Conservation (phyloP, 2,113 vertebrate genomes). For the Macquaria ambigua region DNA sequence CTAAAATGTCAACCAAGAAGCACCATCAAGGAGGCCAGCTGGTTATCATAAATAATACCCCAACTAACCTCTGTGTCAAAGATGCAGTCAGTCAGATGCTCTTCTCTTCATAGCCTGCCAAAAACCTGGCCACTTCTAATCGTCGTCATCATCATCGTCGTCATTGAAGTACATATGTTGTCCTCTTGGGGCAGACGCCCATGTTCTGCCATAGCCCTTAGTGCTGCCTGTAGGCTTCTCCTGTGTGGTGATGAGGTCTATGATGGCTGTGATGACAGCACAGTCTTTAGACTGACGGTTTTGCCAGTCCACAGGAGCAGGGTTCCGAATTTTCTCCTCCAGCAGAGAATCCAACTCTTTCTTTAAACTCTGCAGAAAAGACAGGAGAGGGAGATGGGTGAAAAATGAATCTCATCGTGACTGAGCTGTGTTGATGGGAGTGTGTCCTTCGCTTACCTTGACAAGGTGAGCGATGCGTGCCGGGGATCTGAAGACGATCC, state of each 20-base stretch:
- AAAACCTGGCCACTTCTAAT: conserved; percentile 43
- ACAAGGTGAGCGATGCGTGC: conserved; percentile 94
- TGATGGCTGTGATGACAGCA: conserved; percentile 94
- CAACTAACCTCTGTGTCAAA: conserved; percentile 20
- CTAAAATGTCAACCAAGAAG: conserved; percentile 11
- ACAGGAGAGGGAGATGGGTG: not conserved
- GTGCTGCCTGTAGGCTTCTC: conserved; percentile 79
- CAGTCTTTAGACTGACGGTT: conserved; percentile 90
- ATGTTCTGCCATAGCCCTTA: conserved; percentile 54
- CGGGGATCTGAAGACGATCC: conserved; percentile 98
- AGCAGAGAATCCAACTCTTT: conserved; percentile 92
- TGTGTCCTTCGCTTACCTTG: conserved; percentile 85
- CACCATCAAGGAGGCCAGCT: conserved; percentile 27
- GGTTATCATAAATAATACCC: conserved; percentile 50
- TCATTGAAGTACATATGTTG: conserved; percentile 72
- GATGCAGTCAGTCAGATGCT: conserved; percentile 6
- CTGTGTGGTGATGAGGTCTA: conserved; percentile 97
- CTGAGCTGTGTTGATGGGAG: not conserved
- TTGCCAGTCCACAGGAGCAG: conserved; percentile 93
- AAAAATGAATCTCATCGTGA: not conserved
- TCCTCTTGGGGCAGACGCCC: conserved; percentile 79
- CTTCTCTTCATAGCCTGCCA: not conserved
- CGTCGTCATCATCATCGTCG: conserved; percentile 83
- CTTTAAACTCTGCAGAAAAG: conserved; percentile 87
- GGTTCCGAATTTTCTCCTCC: conserved; percentile 94